A percentile compares a stretch with the other conserved stretches of the same genome.
Evolutionary conservation across 2,113 vertebrate genomes (phyloP).

Genomic region (Elachura formosa): DNA sequence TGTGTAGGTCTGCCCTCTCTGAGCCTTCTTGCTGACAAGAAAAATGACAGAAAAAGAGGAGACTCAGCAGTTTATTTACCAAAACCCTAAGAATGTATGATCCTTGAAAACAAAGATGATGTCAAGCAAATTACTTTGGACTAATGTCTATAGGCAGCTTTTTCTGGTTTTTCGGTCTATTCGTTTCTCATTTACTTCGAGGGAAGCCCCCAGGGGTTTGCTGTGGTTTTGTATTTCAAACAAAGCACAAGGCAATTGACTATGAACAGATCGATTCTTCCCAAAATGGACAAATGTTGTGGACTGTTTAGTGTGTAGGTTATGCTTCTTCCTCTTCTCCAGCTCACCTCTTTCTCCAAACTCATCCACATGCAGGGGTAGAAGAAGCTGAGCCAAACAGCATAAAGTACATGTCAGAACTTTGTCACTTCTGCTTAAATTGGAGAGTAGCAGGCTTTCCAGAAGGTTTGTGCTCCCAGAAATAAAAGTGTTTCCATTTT

Average conservation of each 20-base stretch:
- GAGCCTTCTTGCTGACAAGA: background rate
- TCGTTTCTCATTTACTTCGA: background rate
- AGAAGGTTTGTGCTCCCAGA: background rate
- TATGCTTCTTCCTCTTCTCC: background rate
- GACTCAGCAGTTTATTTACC: background rate
- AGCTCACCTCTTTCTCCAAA: background rate
- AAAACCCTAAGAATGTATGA: background rate
- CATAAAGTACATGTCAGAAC: background rate
- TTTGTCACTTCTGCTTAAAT: background rate
- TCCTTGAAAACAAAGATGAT: background rate
- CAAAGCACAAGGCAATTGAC: background rate
- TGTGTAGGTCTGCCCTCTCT: background rate
- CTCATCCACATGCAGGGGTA: background rate
- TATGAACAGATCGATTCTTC: background rate
- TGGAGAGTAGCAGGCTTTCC: background rate
- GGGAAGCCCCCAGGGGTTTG: background rate
- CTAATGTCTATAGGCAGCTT: background rate
- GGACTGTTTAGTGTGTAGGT: background rate
- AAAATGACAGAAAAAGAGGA: background rate
- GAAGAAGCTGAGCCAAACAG: background rate
- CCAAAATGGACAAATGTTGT: background rate
- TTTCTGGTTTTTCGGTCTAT: background rate
- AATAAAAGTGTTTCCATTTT: background rate
- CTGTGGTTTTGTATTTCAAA: background rate
- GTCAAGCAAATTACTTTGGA: background rate